Evolutionary conservation across 2,113 vertebrate species (phyloP).

Genomic region (Corydoras sp.): DNA sequence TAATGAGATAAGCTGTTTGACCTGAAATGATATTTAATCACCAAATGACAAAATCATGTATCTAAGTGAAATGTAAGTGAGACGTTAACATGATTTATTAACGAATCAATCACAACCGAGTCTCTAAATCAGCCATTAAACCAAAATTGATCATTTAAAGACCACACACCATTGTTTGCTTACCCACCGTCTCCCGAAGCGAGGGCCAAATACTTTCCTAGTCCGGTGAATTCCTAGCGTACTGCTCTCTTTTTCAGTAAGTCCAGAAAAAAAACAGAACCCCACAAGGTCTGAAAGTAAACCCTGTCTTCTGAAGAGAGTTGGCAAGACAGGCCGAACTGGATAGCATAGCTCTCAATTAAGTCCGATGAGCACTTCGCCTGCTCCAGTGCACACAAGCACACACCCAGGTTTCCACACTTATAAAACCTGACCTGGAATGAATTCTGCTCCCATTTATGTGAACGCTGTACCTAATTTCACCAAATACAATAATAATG

Average conservation of each 20-base stretch:
- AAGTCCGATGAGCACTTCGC: slow-evolving; percentile 12
- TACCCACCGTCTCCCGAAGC: slow-evolving; percentile 25
- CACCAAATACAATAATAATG: background rate
- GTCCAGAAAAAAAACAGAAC: slow-evolving; percentile 29
- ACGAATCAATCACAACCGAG: too few species aligned
- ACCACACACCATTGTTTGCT: slow-evolving; percentile 2
- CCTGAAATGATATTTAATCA: too few species aligned
- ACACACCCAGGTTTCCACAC: slow-evolving; percentile 1
- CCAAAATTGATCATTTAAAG: too few species aligned
- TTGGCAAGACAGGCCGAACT: slow-evolving; percentile 35
- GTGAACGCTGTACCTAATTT: background rate
- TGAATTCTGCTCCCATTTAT: slow-evolving; percentile 7
- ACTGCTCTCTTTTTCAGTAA: background rate
- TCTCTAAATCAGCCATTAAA: too few species aligned
- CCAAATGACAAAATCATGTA: too few species aligned
- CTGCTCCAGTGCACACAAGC: slow-evolving; percentile 9
- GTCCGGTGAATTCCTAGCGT: slow-evolving; percentile 20
- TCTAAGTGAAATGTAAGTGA: too few species aligned
- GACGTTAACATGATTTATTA: too few species aligned
- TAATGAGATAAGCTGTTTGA: too few species aligned
- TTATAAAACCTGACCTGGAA: slow-evolving; percentile 13
- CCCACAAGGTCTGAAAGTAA: slow-evolving; percentile 40
- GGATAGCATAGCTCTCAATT: slow-evolving; percentile 30
- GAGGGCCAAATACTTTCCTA: slow-evolving; percentile 27
- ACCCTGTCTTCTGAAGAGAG: slow-evolving; percentile 36